Conservation (phyloP, 2,113 vertebrate species). For the Phasianus colchicus region DNA sequence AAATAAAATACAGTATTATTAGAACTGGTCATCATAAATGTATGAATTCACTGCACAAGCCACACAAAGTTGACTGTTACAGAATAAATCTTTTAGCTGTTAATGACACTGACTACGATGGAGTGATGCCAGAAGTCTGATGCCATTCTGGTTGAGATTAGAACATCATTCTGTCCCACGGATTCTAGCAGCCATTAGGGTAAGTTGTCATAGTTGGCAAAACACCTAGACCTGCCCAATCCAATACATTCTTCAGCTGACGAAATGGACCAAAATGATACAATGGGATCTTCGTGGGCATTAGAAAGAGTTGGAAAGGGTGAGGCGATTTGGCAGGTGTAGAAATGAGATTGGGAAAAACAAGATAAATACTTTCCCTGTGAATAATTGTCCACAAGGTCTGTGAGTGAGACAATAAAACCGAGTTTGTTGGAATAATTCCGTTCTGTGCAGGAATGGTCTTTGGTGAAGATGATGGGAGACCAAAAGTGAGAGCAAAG, state of each 20-base stretch:
- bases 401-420: conserved; percentile 36
- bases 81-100: not conserved
- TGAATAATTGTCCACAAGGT: conserved; percentile 50
- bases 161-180: conserved; percentile 22
- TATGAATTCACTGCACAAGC: not conserved
- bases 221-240: conserved; percentile 13
- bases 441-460: not conserved
- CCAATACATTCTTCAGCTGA: conserved; percentile 50
- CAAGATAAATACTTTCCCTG: conserved; percentile 53
- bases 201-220: conserved; percentile 36
- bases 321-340: conserved; percentile 22
- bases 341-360: conserved; percentile 55
- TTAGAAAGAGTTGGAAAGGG: conserved; percentile 47
- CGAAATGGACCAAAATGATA: conserved; percentile 43
- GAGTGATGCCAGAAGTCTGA: conserved; percentile 26
- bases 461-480: not conserved
- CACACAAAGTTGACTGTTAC: not conserved
- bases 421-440: not conserved
- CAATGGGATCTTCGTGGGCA: conserved; percentile 45
- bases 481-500: not conserved
- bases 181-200: not conserved
- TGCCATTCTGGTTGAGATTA: conserved; percentile 47
- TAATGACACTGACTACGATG: not conserved
- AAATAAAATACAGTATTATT: not conserved
- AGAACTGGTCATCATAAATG: not conserved